Evolutionary conservation across 2,113 vertebrate genomes (phyloP), one percentile per base, ranked within the genome.

Genomic region (Danionella cerebrum): DNA sequence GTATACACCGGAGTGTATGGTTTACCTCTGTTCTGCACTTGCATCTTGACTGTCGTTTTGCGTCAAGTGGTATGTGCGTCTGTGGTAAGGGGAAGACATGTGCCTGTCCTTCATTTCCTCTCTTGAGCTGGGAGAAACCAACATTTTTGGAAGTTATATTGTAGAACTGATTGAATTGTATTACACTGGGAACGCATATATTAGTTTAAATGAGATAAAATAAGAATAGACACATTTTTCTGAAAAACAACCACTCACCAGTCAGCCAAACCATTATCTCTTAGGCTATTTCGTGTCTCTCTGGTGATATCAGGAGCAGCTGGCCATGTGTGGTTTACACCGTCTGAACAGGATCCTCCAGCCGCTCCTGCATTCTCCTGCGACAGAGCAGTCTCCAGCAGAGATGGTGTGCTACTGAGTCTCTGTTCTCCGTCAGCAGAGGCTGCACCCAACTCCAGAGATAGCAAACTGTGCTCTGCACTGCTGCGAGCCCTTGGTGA

Each of bases 261-360:
- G 47, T 89, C 87, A 63, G 68, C 83, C 25, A 87, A 79, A 2
- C 85, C 84, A 0, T 86, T 87, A 75, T 90, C 88, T 51, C 88
- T 75, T 52, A 87, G 82, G 67, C 89, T 94, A 82, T 91, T 94
- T 72, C 94, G 90, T 19, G 96, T 99, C 70, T 99, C 94, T 13
- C 96, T 90, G 59, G 96, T 99, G 71, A 99, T 96, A 76, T 99
- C 96, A 3, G 96, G 96, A 18, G 96, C 96, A 0, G 96, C 92
- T 0, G 96, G 96, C 96, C 96, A 98, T 0, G 93, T 90, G 78
- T 91, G 95, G 78, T 83, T 88, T 16, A 86, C 84, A 0, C 69
- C 82, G 10, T 97, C 94, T 1, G 54, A 33, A 35, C 71, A 78
- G 18, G 89, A 76, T 14, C 86, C 81, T 0, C 84, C 77, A 36